Evolutionary conservation across 2,113 vertebrate genomes (phyloP).

Genomic region (Albula glossodonta): DNA sequence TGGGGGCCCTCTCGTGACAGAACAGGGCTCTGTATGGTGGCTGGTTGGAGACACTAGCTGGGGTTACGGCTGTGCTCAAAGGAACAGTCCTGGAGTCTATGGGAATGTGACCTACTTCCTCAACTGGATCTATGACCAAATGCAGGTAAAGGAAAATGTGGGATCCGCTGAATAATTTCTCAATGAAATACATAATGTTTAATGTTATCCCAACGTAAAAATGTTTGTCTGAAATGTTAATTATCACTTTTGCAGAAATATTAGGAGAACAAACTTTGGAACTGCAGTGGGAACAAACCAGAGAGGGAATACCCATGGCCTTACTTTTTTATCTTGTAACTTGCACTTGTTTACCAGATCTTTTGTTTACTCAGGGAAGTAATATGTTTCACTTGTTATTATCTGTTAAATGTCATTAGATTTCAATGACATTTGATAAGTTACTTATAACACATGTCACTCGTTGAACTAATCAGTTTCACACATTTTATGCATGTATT

Average conservation of each 20-base stretch:
- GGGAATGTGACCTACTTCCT: conserved; percentile 78
- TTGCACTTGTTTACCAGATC: background rate
- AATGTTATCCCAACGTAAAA: background rate
- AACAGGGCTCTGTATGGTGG: conserved; percentile 77
- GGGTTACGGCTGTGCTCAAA: conserved; percentile 81
- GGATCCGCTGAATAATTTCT: background rate
- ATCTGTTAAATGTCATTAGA: background rate
- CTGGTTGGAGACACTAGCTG: conserved; percentile 89
- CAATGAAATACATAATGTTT: background rate
- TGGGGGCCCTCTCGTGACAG: conserved; percentile 84
- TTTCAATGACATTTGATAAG: no score
- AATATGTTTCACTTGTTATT: background rate
- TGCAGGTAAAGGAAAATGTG: conserved; percentile 73
- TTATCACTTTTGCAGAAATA: background rate
- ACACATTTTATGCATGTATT: no score
- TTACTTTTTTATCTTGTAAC: background rate
- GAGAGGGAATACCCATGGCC: background rate
- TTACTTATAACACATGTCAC: no score
- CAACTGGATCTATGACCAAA: conserved; percentile 81
- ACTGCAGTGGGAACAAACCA: background rate
- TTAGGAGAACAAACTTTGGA: background rate
- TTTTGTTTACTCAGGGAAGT: background rate
- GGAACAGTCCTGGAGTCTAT: conserved; percentile 82
- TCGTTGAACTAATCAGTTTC: no score
- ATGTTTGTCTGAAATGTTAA: background rate